Evolutionary conservation across 2,113 vertebrate species (phyloP).

Genomic region (Motacilla tschutschensis): DNA sequence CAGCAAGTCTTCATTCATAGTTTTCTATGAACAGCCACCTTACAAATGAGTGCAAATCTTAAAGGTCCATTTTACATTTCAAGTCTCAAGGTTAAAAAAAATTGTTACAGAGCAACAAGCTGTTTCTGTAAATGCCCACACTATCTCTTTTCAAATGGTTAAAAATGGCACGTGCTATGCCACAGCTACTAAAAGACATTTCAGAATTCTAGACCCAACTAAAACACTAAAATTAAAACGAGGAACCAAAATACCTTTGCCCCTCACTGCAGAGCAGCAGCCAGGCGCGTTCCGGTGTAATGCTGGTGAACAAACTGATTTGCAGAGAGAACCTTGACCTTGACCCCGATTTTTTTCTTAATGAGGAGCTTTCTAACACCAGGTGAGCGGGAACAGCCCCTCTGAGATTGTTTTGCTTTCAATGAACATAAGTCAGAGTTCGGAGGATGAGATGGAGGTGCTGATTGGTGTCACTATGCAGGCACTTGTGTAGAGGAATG

Average conservation of each 20-base stretch:
- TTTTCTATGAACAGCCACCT: slow-evolving; percentile 59
- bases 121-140: slow-evolving; percentile 65
- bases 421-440: slow-evolving; percentile 57
- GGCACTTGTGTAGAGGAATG: slow-evolving; percentile 81
- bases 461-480: slow-evolving; percentile 74
- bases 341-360: neutral
- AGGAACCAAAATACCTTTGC: slow-evolving; percentile 45
- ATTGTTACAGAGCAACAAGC: slow-evolving; percentile 60
- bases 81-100: slow-evolving; percentile 70
- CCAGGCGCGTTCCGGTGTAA: slow-evolving; percentile 21
- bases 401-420: slow-evolving; percentile 43
- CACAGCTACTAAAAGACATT: slow-evolving; percentile 61
- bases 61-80: slow-evolving; percentile 68
- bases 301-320: slow-evolving; percentile 76
- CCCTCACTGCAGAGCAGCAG: slow-evolving; percentile 27
- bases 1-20: slow-evolving; percentile 60
- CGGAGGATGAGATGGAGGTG: slow-evolving; percentile 69
- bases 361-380: neutral
- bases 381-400: slow-evolving; percentile 15
- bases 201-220: slow-evolving; percentile 55
- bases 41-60: slow-evolving; percentile 69
- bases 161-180: slow-evolving; percentile 60
- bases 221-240: slow-evolving; percentile 52
- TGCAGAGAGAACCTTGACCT: slow-evolving; percentile 66
- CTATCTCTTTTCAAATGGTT: slow-evolving; percentile 56